These are phyloP conservation scores for Aplochiton taeniatus DNA, from an alignment of 2,797 vertebrate genomes.

Conservation along the genomic window DNA sequence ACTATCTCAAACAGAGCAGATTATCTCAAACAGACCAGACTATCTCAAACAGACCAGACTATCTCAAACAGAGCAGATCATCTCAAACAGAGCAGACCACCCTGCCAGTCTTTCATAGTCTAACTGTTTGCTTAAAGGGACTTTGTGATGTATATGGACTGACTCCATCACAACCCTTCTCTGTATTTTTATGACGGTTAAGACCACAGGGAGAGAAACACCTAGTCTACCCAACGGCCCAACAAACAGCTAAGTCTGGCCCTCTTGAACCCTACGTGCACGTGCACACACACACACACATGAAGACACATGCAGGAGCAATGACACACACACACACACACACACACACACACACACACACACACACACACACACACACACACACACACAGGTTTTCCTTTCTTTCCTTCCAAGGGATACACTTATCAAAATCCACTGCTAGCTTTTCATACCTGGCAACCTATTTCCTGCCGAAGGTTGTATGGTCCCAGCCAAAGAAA, in stretches of 20 bases:
- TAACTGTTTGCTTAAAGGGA: constrained; percentile 30
- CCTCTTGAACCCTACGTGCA: constrained; percentile 6
- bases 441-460: not conserved
- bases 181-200: constrained; percentile 36
- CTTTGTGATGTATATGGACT: no score
- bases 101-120: not conserved
- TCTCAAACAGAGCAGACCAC: constrained; percentile 14
- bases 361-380: constrained; percentile 5
- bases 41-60: not conserved
- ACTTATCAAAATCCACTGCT: not conserved
- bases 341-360: constrained; percentile 2
- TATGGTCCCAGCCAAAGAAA: not conserved
- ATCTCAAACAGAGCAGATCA: constrained; percentile 38
- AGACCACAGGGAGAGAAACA: constrained; percentile 27
- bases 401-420: no score
- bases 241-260: constrained; percentile 15
- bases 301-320: no score
- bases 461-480: not conserved
- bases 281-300: constrained; percentile 14
- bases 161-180: not conserved
- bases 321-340: not conserved
- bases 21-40: no score
- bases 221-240: constrained; percentile 15
- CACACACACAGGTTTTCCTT: no score
- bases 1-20: no score